These are phyloP conservation scores for Agonopterix subpropinquella DNA, from an alignment of 2,888 invertebrate species.

Conservation along the genomic window DNA sequence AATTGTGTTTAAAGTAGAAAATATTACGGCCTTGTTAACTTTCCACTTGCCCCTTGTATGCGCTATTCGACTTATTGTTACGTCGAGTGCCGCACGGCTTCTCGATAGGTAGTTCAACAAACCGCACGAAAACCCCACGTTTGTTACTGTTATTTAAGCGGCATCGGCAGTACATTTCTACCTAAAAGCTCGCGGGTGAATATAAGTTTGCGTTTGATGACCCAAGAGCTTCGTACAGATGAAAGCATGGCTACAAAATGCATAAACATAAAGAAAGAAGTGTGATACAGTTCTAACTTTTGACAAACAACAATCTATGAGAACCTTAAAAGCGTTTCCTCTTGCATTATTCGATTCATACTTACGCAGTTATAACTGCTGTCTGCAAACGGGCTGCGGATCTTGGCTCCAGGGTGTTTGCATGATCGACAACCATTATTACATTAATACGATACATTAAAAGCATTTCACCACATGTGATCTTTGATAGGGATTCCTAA, in stretches of 20 bases:
- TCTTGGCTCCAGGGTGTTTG: constrained; percentile 61
- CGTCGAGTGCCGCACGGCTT: too few species aligned
- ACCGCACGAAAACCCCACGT: not conserved
- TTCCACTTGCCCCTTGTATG: constrained; percentile 13
- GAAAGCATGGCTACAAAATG: constrained; percentile 58
- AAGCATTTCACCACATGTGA: constrained; percentile 54
- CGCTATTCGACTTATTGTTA: not conserved
- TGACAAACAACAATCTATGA: constrained; percentile 62
- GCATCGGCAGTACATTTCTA: constrained; percentile 20
- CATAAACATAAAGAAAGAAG: constrained; percentile 55
- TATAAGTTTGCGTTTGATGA: constrained; percentile 43
- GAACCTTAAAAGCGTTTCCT: constrained; percentile 56
- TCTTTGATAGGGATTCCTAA: constrained; percentile 41
- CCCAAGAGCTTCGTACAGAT: constrained; percentile 42
- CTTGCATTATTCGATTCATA: constrained; percentile 63
- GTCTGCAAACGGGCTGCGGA: constrained; percentile 59
- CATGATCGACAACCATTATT: constrained; percentile 74
- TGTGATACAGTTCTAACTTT: constrained; percentile 36
- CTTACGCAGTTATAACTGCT: constrained; percentile 59
- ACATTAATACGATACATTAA: constrained; percentile 69
- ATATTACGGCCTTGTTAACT: constrained; percentile 7
- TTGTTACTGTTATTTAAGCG: constrained; percentile 41
- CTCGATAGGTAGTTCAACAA: not conserved
- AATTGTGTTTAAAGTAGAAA: not conserved
- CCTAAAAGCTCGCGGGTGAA: constrained; percentile 36